These are phyloP conservation scores for human (Homo sapiens) DNA, from an alignment of 2,113 vertebrate species.

Conservation along the genomic window GRCh38 chr7:70429501-70430000, in stretches of 20 bases:
- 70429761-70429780: conserved; percentile 18
- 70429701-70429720: neutral
- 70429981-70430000: neutral
- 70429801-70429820: neutral
- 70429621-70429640: neutral
- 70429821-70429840: neutral
- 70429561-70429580: neutral
- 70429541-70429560: neutral
- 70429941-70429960: neutral
- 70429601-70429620: rapidly evolving
- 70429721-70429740: neutral
- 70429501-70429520: neutral
- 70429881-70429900: neutral
- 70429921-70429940: neutral
- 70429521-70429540: neutral
- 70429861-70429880: neutral
- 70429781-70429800: neutral
- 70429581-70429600: too few species aligned
- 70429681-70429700: neutral
- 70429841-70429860: neutral
- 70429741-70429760: neutral
- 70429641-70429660: neutral
- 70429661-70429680: neutral
- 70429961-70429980: neutral
- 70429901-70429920: neutral